These are phyloP conservation scores for Boulengerochromis microlepis DNA, from an alignment of 2,113 vertebrate genomes.

Conservation along the genomic window DNA sequence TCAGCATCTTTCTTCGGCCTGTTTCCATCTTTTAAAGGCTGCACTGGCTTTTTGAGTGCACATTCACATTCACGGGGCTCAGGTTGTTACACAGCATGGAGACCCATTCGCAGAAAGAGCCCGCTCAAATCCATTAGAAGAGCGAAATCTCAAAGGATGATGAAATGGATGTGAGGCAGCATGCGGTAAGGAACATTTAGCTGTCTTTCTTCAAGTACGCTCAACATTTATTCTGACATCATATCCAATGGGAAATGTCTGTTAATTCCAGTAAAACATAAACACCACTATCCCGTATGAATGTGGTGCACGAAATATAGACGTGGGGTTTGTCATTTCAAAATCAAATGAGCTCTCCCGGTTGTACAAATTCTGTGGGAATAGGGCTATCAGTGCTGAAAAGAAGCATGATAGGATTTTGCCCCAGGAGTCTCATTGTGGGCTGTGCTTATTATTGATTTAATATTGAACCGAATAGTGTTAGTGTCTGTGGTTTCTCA, in stretches of 20 bases:
- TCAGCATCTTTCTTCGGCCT: background rate
- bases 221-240: background rate
- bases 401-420: background rate
- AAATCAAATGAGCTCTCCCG: background rate
- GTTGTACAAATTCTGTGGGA: background rate
- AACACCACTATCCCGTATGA: background rate
- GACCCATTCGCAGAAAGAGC: background rate
- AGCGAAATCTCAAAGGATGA: background rate
- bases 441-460: conserved; percentile 15
- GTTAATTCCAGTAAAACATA: background rate
- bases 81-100: background rate
- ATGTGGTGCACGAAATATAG: background rate
- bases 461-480: background rate
- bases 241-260: background rate
- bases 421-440: background rate
- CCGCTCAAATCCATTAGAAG: background rate
- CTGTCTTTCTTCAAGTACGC: background rate
- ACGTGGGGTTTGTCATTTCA: background rate
- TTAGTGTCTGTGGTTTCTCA: background rate
- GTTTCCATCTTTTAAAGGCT: background rate
- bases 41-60: background rate
- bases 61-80: background rate
- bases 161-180: background rate
- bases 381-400: background rate
- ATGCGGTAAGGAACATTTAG: background rate